Evolutionary conservation across 2,113 vertebrate species (phyloP), one percentile per base, ranked within the genome.

Genomic region (Cichladusa arquata): DNA sequence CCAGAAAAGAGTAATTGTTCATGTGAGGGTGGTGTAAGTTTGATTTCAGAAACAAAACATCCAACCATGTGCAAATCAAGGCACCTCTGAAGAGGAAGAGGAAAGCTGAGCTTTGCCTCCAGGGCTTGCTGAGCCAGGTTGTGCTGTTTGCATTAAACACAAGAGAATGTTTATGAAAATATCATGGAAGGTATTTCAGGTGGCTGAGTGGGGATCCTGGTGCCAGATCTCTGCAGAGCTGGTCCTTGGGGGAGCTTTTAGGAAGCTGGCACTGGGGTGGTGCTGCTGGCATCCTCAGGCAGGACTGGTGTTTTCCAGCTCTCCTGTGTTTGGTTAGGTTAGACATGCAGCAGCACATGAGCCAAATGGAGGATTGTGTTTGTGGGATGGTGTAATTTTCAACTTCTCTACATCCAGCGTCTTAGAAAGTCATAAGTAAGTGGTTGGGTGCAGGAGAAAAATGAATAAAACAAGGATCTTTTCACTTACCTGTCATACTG

Each of bases 141-240:
- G 16, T 54, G 15, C 4, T 70, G 80, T 90, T 85, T 88, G 62
- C 65, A 24, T 66, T 70, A 69, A 87, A 86, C 50, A 79, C 23
- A 19, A 29, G 50, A 69, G 47, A 18, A 3, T 44, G 12, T 57
- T 86, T 85, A 51, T 90, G 81, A 58, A 81, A 91, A 92, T 62
- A 65, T 0, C 8, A 0, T 61, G 36, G 19, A 13, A 0, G 1
- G 17, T 58, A 6, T 48, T 36, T 81, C 88, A 61, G 74, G 45
- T 58, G 88, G 20, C 74, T 82, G 66, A 53, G 24, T 0, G 14
- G n/a, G 71, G 22, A 24, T n/a, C 34, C 62, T 0, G 0, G 19
- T 72, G 82, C 29, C 54, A 73, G 45, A 29, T 71, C 44, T 53
- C 70, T 48, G 4, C 17, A 29, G 72, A 40, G 53, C 33, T 67